phyloP scores from a whole-genome alignment of 2,888 invertebrate genomes.

The Pachymerium ferrugineum region DNA sequence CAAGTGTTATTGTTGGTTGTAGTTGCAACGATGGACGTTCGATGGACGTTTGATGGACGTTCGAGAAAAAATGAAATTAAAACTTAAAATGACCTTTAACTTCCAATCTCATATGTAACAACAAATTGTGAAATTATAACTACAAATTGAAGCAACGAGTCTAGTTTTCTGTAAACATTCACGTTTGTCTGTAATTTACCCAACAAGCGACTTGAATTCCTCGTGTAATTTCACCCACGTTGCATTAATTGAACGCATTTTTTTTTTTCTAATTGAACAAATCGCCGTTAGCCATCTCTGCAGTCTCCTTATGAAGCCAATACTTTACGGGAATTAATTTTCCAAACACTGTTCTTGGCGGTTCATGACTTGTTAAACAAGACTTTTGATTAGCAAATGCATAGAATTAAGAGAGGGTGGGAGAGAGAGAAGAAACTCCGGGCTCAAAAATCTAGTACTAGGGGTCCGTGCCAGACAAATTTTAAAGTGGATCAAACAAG shows the following conservation, averaged over 20 bases:
- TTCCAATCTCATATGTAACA: too few species aligned
- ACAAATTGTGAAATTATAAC: too few species aligned
- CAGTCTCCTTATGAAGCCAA: neutral
- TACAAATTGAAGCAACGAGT: too few species aligned
- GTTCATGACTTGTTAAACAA: constrained; percentile 13
- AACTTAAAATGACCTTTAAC: too few species aligned
- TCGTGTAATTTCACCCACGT: neutral
- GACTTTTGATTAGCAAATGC: constrained; percentile 13
- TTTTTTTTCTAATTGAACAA: neutral
- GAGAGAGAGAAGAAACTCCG: too few species aligned
- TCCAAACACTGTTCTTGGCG: constrained; percentile 13
- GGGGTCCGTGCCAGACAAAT: neutral
- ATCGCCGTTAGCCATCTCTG: neutral
- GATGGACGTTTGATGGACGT: too few species aligned
- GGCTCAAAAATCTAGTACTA: neutral
- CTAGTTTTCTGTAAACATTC: too few species aligned
- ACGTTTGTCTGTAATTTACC: too few species aligned
- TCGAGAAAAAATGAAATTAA: too few species aligned
- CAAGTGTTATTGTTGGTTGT: too few species aligned
- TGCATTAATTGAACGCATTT: neutral
- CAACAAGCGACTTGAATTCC: neutral
- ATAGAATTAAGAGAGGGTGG: neutral
- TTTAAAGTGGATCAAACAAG: neutral
- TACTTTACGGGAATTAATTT: constrained; percentile 13
- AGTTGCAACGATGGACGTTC: too few species aligned